Conservation (phyloP, 1,140 invertebrate genomes). For the Dryas iulia region DNA sequence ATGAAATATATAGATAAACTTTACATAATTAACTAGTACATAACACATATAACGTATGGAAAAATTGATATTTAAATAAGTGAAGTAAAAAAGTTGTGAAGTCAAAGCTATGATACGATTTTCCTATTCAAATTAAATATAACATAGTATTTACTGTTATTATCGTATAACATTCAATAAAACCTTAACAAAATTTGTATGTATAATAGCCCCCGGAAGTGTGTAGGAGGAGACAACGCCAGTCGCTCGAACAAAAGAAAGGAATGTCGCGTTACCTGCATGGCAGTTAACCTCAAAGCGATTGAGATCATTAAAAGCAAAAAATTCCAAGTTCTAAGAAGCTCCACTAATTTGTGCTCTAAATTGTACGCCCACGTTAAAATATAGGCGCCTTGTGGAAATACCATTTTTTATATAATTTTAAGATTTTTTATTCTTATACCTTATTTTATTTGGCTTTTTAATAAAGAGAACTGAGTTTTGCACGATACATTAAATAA, state of each 20-base stretch:
- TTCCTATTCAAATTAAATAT: constrained; percentile 24
- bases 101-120: background rate
- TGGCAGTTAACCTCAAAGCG: constrained; percentile 15
- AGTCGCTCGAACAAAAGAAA: constrained; percentile 46
- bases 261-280: constrained; percentile 47
- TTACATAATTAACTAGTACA: too few species aligned
- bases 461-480: background rate
- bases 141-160: constrained; percentile 24
- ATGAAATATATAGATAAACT: too few species aligned
- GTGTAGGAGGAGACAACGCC: constrained; percentile 48
- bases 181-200: constrained; percentile 27
- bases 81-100: too few species aligned
- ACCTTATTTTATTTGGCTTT: background rate
- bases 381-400: background rate
- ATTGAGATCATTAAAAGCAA: constrained; percentile 30
- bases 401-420: background rate
- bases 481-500: too few species aligned
- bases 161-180: constrained; percentile 22
- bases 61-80: too few species aligned
- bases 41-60: too few species aligned
- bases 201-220: constrained; percentile 46
- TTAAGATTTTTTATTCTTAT: background rate
- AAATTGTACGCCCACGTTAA: background rate
- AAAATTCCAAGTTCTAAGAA: constrained; percentile 23
- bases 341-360: background rate